phyloP scores from a whole-genome alignment of 2,888 invertebrate species.

The Nemotelus nigrinus region DNA sequence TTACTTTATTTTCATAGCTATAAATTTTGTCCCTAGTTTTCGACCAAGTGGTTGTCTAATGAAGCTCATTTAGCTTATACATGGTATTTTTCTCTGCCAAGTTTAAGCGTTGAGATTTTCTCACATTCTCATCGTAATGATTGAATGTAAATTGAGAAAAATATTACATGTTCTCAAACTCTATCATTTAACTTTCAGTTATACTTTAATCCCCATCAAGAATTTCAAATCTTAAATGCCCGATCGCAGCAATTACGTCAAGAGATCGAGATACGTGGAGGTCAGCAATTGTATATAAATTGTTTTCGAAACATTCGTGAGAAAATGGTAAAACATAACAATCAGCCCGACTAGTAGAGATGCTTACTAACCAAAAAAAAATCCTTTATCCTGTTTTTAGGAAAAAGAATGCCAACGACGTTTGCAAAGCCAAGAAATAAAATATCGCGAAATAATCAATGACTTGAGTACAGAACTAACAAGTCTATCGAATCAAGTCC shows the following conservation, averaged over 20 bases:
- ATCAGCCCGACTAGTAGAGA: neutral
- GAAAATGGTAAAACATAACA: constrained; percentile 24
- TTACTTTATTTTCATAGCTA: too few species aligned
- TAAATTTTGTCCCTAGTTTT: too few species aligned
- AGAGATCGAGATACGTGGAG: constrained; percentile 17
- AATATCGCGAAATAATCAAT: constrained; percentile 61
- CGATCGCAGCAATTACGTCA: constrained; percentile 9
- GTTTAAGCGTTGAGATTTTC: neutral
- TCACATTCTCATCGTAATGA: neutral
- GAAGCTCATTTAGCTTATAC: too few species aligned
- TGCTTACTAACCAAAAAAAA: neutral
- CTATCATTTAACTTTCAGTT: neutral
- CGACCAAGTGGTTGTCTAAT: too few species aligned
- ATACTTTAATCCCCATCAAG: neutral
- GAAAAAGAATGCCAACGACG: constrained; percentile 51
- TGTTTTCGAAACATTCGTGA: neutral
- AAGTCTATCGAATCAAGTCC: constrained; percentile 59
- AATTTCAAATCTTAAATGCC: constrained; percentile 24
- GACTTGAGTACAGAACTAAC: constrained; percentile 61
- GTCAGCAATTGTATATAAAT: constrained; percentile 22
- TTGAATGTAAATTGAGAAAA: neutral
- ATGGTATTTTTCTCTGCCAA: too few species aligned
- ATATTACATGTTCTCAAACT: neutral
- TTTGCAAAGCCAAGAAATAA: constrained; percentile 57
- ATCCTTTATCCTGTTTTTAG: neutral